Percentiles rank a stretch among this genome's conserved stretches.
phyloP scores from a whole-genome alignment of 2,797 vertebrate species.

The Sphenopsis melanotis region DNA sequence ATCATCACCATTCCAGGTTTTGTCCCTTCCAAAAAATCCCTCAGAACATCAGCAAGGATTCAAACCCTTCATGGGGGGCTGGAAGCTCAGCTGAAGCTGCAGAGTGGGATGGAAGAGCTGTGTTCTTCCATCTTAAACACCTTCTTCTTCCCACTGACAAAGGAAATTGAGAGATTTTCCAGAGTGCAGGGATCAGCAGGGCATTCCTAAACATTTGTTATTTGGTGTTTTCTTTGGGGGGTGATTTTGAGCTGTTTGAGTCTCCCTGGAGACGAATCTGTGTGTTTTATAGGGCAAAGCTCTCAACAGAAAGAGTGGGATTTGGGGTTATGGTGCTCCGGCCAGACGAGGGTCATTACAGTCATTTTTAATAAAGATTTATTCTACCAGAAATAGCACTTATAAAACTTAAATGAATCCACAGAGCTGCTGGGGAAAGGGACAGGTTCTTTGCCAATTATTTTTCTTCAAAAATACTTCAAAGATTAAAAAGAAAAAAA shows the following conservation, averaged over 20 bases:
- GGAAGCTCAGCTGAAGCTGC: background rate
- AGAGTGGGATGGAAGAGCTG: background rate
- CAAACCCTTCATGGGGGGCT: background rate
- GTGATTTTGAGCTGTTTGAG: background rate
- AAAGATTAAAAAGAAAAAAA: background rate
- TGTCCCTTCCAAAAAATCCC: background rate
- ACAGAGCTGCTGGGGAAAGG: slow-evolving; percentile 11
- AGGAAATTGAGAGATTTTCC: accelerated
- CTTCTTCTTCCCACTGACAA: background rate
- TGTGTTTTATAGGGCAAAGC: background rate
- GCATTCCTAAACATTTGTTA: background rate
- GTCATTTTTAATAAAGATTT: slow-evolving; percentile 16
- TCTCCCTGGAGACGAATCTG: background rate
- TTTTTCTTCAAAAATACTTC: slow-evolving; percentile 21
- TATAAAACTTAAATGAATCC: slow-evolving; percentile 44
- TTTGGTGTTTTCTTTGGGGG: background rate
- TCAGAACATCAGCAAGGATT: background rate
- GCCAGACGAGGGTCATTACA: background rate
- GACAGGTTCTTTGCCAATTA: slow-evolving; percentile 21
- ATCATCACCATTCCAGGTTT: background rate
- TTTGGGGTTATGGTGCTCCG: background rate
- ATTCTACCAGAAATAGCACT: slow-evolving; percentile 8
- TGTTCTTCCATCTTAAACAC: background rate
- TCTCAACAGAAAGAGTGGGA: background rate
- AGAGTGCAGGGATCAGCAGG: accelerated